Conservation (phyloP, 2,797 vertebrate genomes). For the Coreius guichenoti region DNA sequence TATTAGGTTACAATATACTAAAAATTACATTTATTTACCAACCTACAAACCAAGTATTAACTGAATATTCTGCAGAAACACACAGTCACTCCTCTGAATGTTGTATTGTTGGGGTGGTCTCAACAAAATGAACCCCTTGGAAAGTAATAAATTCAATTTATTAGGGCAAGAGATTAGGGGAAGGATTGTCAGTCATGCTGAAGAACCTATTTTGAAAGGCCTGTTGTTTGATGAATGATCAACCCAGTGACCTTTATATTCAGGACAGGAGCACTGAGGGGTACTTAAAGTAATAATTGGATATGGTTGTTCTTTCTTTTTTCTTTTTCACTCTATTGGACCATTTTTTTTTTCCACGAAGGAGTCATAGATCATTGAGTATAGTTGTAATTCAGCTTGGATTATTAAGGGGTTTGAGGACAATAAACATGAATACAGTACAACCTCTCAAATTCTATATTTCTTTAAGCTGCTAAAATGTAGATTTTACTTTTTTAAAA, state of each 20-base stretch:
- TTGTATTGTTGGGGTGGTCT: not conserved
- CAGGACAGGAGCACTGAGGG: not conserved
- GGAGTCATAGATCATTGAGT: not conserved
- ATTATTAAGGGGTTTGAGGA: not conserved
- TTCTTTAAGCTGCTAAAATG: not conserved
- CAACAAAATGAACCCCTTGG: not conserved
- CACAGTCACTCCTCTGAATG: not conserved
- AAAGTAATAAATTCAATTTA: not conserved
- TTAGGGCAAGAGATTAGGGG: not conserved
- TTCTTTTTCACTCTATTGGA: not conserved
- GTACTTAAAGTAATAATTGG: slow-evolving; percentile 9
- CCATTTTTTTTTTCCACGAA: not conserved
- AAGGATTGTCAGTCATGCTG: not conserved
- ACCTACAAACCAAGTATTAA: not conserved
- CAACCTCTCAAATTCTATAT: not conserved
- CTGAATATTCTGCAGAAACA: not conserved
- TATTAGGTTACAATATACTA: not conserved
- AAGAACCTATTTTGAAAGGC: not conserved
- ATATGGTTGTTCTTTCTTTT: not conserved
- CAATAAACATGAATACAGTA: not conserved
- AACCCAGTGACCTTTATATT: slow-evolving; percentile 10
- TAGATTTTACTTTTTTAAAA: not conserved
- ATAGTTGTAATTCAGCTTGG: not conserved
- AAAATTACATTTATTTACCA: not conserved
- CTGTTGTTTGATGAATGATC: slow-evolving; percentile 12